Evolutionary conservation across 2,888 invertebrate species (phyloP), one percentile per base, ranked within the genome.

Genomic region (Drosophila testacea): DNA sequence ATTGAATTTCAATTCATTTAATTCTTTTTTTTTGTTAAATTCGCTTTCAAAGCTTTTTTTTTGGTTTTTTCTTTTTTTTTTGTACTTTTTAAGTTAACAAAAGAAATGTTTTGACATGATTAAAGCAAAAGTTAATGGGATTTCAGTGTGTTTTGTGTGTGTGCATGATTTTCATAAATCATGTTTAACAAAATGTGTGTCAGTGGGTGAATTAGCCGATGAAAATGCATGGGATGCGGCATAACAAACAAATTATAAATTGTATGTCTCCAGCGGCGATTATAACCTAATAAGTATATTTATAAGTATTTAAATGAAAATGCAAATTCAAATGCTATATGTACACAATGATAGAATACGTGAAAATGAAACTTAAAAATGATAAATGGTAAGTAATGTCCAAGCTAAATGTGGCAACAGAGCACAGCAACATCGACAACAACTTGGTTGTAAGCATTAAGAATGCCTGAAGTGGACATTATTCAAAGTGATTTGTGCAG

Each of bases 1-100:
- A 71, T 76, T 54, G 22, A 83, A 84, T 69, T 78, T 81, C 51
- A 69, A 63, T 73, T 73, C 68, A 76, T 87, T 81, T 87, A 82
- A 87, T 87, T 69, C 73, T 70, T 48, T 42, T 60, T 22, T 22
- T 22, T 22, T 22, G 22, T 22, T 22, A 52, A 67, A 51, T 54
- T 47, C 44, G 32, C 22, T 42, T 42, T 47, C 50, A 16, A 28
- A 28, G 42, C 11, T 11, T 42, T 46, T 47, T 66, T 41, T 11
- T 38, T 60, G 11, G n/a, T 16, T 38, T 30, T 55, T 6, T 47
- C 46, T 46, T 13, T 16, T n/a, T 57, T 38, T 52, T 38, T 30
- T 41, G 32, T 63, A 38, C 39, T 28, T 57, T 71, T 55, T 50
- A 69, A 63, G 36, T 62, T 70, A 70, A 76, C 54, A 79, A 52